A percentile compares a stretch with the other conserved stretches of the same genome.
Conservation (phyloP, 2,888 invertebrate species). For the Gastracanthus pulcherrimus region DNA sequence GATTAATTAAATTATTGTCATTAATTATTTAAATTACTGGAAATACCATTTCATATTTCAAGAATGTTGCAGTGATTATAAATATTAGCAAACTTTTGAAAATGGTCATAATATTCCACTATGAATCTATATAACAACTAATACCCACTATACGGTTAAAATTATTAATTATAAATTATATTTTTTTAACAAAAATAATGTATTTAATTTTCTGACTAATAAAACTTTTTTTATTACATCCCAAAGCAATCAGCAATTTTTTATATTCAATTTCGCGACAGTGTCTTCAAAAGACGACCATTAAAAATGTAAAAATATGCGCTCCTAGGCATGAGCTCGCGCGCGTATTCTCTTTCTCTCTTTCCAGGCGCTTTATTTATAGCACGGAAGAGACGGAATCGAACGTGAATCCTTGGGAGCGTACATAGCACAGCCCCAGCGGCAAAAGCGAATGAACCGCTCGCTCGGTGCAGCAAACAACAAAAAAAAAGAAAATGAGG, state of each 20-base stretch:
- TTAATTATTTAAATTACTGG: too few species aligned
- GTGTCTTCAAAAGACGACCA: neutral
- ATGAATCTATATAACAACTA: too few species aligned
- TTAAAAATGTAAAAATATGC: slow-evolving; percentile 51
- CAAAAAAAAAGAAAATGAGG: neutral
- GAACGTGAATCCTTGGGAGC: slow-evolving; percentile 53
- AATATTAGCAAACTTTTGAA: too few species aligned
- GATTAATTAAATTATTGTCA: too few species aligned
- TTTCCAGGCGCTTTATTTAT: slow-evolving; percentile 42
- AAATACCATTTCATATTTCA: too few species aligned
- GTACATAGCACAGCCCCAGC: neutral
- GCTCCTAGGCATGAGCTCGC: slow-evolving; percentile 6
- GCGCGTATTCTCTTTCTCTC: slow-evolving; percentile 6
- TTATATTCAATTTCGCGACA: neutral
- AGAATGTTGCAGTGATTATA: too few species aligned
- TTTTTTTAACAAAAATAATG: neutral
- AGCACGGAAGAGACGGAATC: slow-evolving; percentile 48
- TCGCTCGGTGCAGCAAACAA: neutral
- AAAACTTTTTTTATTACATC: too few species aligned
- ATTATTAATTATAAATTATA: neutral
- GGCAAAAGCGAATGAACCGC: slow-evolving; percentile 52
- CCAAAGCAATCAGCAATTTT: too few species aligned
- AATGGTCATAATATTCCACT: too few species aligned
- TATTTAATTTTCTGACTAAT: too few species aligned
- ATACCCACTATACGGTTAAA: too few species aligned